Evolutionary conservation across 2,888 invertebrate genomes (phyloP), one percentile per base, ranked within the genome.

Genomic region (Eupithecia insigniata): DNA sequence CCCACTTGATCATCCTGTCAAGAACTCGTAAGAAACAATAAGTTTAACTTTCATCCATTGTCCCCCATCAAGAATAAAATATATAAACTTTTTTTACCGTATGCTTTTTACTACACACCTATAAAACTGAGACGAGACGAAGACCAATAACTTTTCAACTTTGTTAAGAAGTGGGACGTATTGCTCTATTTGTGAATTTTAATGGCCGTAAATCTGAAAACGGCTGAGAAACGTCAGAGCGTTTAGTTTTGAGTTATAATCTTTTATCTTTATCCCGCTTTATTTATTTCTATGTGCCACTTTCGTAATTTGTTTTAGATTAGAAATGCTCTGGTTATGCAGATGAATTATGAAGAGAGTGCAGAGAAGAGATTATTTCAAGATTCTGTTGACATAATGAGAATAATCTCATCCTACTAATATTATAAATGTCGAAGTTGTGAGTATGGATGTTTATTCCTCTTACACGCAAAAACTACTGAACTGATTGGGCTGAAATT

Each of bases 171-270:
- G 81, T 86, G 79, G 89, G 82, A 83, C 87, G 84, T 83, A 84
- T 89, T 85, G 85, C 84, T 83, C 86, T 87, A 88, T 88, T 89
- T 87, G 84, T 86, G 84, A 85, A 83, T 84, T 87, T 87, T 84
- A 87, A 87, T 83, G 82, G 78, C 76, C 83, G 84, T 89, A 86
- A 86, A 89, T 87, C 85, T 71, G 71, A 78, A 78, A 79, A 76
- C 76, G 80, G 80, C 83, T 84, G 76, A 79, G 79, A 81, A 82
- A 83, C 79, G 81, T 78, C 74, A 34, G 26, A 74, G 51, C 70
- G 70, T 74, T 76, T 69, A 74, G 76, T 75, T 78, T 79, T 78
- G 76, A 77, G 68, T 79, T 76, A 79, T 60, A 70, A 67, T 60
- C 30, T 62, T 61, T 70, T 73, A 75, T 75, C 72, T 74, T 76